Evolutionary conservation across 2,888 invertebrate species (phyloP).

Genomic region (Latheticus oryzae): DNA sequence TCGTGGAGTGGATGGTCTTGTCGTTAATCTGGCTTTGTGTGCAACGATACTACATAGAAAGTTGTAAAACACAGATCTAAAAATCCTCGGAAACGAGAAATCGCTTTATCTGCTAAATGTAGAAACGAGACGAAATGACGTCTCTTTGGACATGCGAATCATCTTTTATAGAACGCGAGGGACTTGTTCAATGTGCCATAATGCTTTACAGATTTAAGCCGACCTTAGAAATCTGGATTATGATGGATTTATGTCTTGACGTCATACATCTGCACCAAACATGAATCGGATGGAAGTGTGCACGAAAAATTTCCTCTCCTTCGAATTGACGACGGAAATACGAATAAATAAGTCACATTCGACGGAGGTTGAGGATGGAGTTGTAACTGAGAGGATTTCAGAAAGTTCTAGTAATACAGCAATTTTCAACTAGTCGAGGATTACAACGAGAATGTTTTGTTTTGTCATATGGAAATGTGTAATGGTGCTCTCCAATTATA

Average conservation of each 20-base stretch:
- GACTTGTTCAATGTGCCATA: conserved; percentile 48
- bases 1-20: conserved; percentile 36
- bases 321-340: background rate
- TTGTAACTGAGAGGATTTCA: too few relatives aligned
- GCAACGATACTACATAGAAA: conserved; percentile 16
- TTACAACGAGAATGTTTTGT: too few relatives aligned
- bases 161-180: conserved; percentile 48
- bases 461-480: too few relatives aligned
- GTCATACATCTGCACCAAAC: conserved; percentile 15
- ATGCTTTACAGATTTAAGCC: conserved; percentile 46
- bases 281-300: conserved; percentile 24
- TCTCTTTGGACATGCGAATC: conserved; percentile 45
- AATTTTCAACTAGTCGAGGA: too few relatives aligned
- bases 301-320: conserved; percentile 28
- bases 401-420: too few relatives aligned
- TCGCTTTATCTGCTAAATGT: conserved; percentile 37
- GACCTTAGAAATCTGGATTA: conserved; percentile 46
- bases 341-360: too few relatives aligned
- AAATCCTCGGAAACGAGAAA: conserved; percentile 31
- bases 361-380: too few relatives aligned
- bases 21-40: conserved; percentile 35
- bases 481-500: too few relatives aligned
- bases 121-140: conserved; percentile 35
- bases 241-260: conserved; percentile 43
- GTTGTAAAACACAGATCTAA: conserved; percentile 38